Evolutionary conservation across 2,113 vertebrate species (phyloP).

Genomic region (Triplophysa dalaica): DNA sequence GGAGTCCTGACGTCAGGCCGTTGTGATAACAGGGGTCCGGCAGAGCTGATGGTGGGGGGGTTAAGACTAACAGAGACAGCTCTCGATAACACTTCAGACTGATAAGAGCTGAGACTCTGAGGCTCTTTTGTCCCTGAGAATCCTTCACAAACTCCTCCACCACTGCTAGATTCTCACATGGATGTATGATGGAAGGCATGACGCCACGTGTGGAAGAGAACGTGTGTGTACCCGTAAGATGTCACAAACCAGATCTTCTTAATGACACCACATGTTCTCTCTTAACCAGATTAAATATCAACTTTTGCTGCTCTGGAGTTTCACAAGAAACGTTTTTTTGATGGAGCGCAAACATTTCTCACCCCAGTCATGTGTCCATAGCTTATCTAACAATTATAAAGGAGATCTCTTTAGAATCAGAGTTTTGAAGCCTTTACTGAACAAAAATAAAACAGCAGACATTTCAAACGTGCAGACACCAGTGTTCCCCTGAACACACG

Average conservation of each 20-base stretch:
- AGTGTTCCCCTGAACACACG: no score
- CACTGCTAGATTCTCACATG: neutral
- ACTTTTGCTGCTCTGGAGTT: neutral
- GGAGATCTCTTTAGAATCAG: no score
- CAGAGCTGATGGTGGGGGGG: slow-evolving; percentile 60
- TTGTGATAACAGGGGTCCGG: slow-evolving; percentile 56
- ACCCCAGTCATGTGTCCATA: no score
- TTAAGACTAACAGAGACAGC: slow-evolving; percentile 80
- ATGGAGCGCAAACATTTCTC: no score
- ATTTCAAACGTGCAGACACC: neutral
- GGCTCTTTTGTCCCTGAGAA: slow-evolving; percentile 77
- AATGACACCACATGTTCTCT: no score
- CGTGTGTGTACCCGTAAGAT: no score
- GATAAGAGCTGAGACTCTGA: slow-evolving; percentile 74
- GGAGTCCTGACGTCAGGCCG: slow-evolving; percentile 59
- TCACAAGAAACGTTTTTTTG: no score
- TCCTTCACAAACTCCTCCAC: slow-evolving; percentile 65
- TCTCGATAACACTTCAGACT: slow-evolving; percentile 75
- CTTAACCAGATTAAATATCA: no score
- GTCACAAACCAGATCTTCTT: no score
- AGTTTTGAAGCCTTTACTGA: no score
- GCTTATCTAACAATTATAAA: no score
- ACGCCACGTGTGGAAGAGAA: neutral
- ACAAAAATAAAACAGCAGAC: no score
- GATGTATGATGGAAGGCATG: neutral